Evolutionary conservation across 2,797 vertebrate genomes (phyloP).

Genomic region (Lepilemur septentrionalis): DNA sequence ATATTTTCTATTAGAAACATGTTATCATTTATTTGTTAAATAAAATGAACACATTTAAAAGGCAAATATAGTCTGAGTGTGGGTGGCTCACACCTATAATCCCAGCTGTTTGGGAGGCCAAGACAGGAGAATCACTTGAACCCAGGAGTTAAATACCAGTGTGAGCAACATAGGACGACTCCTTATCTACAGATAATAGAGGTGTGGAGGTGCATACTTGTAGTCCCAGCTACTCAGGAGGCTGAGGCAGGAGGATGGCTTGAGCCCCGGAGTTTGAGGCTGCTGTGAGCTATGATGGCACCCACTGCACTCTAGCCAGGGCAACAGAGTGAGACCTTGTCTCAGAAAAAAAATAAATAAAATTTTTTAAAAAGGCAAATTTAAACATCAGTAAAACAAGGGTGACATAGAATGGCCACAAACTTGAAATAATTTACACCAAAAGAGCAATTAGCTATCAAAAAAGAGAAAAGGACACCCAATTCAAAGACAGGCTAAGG

Average conservation of each 20-base stretch:
- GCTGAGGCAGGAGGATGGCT: neutral
- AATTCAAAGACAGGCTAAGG: neutral
- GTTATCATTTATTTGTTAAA: neutral
- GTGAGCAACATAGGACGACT: no score
- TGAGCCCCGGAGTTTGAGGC: neutral
- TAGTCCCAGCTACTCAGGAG: neutral
- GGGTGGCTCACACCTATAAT: neutral
- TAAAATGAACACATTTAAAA: neutral
- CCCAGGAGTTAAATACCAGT: neutral
- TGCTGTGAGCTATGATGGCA: neutral
- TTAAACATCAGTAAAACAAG: neutral
- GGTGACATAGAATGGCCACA: neutral
- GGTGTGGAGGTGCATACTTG: no score
- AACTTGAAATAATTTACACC: neutral
- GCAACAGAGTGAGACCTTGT: neutral
- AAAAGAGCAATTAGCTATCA: neutral
- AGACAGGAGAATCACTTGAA: neutral
- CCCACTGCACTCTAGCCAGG: neutral
- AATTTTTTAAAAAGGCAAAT: neutral
- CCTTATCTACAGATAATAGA: neutral
- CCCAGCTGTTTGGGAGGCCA: neutral
- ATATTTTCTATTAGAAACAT: neutral
- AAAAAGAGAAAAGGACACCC: neutral
- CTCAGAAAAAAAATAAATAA: neutral
- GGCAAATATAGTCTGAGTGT: neutral